Evolutionary conservation across 1,140 invertebrate genomes (phyloP), one percentile per base, ranked within the genome.

Genomic region (Penaeus chinensis): DNA sequence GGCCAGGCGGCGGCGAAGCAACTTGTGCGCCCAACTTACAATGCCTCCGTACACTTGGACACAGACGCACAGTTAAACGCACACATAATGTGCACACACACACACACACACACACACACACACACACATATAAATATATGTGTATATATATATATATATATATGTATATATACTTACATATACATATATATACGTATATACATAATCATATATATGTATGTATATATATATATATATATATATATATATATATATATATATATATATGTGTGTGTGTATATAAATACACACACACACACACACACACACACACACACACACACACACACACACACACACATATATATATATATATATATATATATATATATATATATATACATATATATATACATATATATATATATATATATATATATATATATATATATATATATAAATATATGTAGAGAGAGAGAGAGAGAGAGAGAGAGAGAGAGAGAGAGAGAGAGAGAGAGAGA

Each of bases 201-300:
- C 8, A 24, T 42, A 42, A 2, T 2, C 7, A 42, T 42, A 42
- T 42, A 42, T 42, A 42, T 42, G 4, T 5, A 18, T 71, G 22
- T 27, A 71, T 71, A 71, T 71, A 71, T 24, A 71, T 71, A 71
- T 71, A 8, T 27, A 71, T 71, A 24, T 22, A 71, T 71, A 71
- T 71, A 71, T 71, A 71, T 71, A 71, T 71, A 71, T 24, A 71
- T 71, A 71, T 71, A 71, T 69, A n/a, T 18, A 69, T 69, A 69
- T 69, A 69, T 69, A 69, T 69, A 32, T 32, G 2, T 32, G 2
- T 32, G 2, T 32, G 2, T 32, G 2, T 32, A 32, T 32, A 32
- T 32, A 32, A 13, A 71, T 20, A 71, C 16, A 71, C 16, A 71
- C 1, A 71, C 32, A 71, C 32, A 71, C 13, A 71, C 32, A 71